These are phyloP conservation scores for Agrochola circellaris DNA, from an alignment of 2,888 invertebrate genomes.

Conservation along the genomic window DNA sequence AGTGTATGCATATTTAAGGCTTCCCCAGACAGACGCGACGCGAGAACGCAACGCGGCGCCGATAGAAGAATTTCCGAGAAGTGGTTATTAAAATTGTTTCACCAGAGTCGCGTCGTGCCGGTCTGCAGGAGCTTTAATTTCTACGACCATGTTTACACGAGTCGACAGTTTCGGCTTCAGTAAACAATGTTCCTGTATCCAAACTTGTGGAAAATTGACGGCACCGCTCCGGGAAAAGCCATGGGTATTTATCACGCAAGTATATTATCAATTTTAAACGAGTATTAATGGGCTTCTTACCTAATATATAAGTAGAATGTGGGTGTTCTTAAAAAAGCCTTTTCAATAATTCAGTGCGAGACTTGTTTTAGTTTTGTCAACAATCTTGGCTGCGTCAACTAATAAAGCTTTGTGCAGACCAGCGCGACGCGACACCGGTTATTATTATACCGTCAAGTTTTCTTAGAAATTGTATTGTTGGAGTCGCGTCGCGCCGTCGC, in stretches of 20 bases:
- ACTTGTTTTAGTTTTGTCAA: background rate
- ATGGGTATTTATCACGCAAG: background rate
- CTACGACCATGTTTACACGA: slow-evolving; percentile 31
- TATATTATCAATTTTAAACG: background rate
- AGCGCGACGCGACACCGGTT: too few species aligned
- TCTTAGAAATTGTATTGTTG: too few species aligned
- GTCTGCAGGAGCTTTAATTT: background rate
- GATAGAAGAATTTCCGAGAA: too few species aligned
- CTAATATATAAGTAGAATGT: too few species aligned
- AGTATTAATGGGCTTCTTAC: background rate
- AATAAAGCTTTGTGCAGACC: too few species aligned
- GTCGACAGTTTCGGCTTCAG: slow-evolving; percentile 35
- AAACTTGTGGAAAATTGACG: slow-evolving; percentile 28
- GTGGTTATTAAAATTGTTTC: too few species aligned
- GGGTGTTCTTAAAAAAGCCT: background rate
- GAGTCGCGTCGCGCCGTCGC: too few species aligned
- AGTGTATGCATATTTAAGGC: background rate
- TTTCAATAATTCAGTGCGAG: background rate
- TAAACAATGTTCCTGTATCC: slow-evolving; percentile 12
- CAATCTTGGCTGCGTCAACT: too few species aligned
- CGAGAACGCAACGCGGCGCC: too few species aligned
- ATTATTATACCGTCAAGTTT: too few species aligned
- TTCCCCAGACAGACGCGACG: too few species aligned
- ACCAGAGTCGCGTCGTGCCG: too few species aligned
- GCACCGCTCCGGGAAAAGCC: background rate